Conservation (phyloP, 92 coral and sea anemone species). For the Meandrina meandrites region DNA sequence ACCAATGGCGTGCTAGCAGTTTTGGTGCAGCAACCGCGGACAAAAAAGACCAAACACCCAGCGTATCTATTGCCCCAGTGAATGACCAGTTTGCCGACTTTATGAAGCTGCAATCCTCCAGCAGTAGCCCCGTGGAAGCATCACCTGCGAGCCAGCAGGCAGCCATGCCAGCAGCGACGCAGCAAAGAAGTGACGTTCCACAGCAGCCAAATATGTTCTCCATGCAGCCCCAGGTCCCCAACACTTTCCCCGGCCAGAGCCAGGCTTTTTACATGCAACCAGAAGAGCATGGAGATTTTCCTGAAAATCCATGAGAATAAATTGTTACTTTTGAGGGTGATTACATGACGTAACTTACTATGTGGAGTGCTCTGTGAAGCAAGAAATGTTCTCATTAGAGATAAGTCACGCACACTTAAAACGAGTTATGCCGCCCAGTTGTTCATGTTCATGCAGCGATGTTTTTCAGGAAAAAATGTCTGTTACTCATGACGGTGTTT, state of each 20-base stretch:
- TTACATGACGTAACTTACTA: neutral
- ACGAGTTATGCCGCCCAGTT: neutral
- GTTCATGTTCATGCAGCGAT: neutral
- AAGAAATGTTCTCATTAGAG: neutral
- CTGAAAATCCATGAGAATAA: slow-evolving; percentile 58
- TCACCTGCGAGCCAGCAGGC: slow-evolving; percentile 49
- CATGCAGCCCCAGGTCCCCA: slow-evolving; percentile 27
- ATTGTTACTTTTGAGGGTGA: slow-evolving; percentile 14
- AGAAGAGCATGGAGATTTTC: slow-evolving; percentile 62
- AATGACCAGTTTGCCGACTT: slow-evolving; percentile 77
- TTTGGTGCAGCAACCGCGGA: slow-evolving; percentile 51
- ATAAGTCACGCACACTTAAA: neutral
- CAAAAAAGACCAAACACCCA: slow-evolving; percentile 69
- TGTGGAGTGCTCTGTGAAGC: slow-evolving; percentile 11
- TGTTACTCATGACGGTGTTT: neutral
- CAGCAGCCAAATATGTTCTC: slow-evolving; percentile 40
- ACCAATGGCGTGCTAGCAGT: slow-evolving; percentile 70
- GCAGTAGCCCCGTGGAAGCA: slow-evolving; percentile 32
- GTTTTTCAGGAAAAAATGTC: neutral
- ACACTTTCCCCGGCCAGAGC: slow-evolving; percentile 27
- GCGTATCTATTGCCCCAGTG: slow-evolving; percentile 44
- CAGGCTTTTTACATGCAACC: slow-evolving; percentile 46
- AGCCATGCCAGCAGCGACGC: slow-evolving; percentile 59
- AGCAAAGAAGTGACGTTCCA: slow-evolving; percentile 57
- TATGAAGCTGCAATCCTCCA: slow-evolving; percentile 79